Evolutionary conservation across 2,888 invertebrate species (phyloP).

Genomic region (Plusia festucae): DNA sequence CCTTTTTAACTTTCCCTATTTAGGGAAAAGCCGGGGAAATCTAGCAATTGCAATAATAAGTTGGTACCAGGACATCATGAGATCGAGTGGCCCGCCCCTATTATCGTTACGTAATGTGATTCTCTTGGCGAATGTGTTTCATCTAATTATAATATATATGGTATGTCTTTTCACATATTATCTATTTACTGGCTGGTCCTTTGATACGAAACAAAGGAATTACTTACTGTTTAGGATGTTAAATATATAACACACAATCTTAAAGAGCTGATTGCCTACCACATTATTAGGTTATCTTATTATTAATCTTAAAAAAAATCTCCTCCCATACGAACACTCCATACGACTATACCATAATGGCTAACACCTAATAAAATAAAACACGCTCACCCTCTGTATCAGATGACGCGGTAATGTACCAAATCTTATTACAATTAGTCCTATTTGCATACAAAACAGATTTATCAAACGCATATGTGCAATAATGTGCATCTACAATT

Average conservation of each 20-base stretch:
- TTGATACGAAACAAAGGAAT: background rate
- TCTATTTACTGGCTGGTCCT: constrained; percentile 11
- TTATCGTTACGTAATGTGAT: constrained; percentile 73
- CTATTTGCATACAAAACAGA: constrained; percentile 83
- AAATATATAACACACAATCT: background rate
- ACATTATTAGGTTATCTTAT: background rate
- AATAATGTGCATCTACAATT: constrained; percentile 66
- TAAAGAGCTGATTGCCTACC: background rate
- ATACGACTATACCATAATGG: constrained; percentile 34
- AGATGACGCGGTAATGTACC: constrained; percentile 62
- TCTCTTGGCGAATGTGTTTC: constrained; percentile 61
- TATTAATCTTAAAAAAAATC: background rate
- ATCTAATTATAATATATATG: constrained; percentile 65
- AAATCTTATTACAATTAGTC: constrained; percentile 87
- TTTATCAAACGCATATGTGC: constrained; percentile 81
- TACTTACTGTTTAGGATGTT: background rate
- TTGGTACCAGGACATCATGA: constrained; percentile 77
- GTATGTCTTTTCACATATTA: constrained; percentile 13
- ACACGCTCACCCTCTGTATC: constrained; percentile 55
- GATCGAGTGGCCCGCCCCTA: constrained; percentile 73
- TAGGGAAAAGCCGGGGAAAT: constrained; percentile 83
- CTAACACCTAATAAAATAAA: constrained; percentile 61
- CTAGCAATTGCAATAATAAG: constrained; percentile 86
- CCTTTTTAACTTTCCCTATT: constrained; percentile 90
- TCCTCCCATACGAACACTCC: constrained; percentile 33